Evolutionary conservation across 2,888 invertebrate species (phyloP).

Genomic region (Drosophila acutilabella): DNA sequence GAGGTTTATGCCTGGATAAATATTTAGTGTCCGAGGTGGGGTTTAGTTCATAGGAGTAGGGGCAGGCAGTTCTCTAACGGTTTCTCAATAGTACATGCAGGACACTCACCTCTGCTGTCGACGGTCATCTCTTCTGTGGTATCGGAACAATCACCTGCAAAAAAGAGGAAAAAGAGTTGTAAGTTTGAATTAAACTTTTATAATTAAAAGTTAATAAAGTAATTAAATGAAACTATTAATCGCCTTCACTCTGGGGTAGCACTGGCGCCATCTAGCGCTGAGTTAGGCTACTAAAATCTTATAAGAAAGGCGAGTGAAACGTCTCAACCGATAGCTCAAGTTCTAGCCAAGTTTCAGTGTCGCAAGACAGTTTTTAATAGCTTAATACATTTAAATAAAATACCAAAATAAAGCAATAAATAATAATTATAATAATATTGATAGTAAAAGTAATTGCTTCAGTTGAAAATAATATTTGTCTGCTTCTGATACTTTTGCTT

Average conservation of each 20-base stretch:
- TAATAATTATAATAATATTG: too few relatives aligned
- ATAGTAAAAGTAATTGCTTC: background rate
- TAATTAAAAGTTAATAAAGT: background rate
- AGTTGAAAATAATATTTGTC: background rate
- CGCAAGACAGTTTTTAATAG: too few relatives aligned
- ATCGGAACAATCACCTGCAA: constrained; percentile 85
- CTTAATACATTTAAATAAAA: too few relatives aligned
- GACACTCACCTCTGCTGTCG: constrained; percentile 84
- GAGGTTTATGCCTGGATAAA: constrained; percentile 11
- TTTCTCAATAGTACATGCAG: background rate
- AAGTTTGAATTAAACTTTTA: background rate
- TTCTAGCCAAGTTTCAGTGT: too few relatives aligned
- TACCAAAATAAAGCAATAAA: too few relatives aligned
- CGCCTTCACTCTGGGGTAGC: too few relatives aligned
- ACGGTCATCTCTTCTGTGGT: constrained; percentile 85
- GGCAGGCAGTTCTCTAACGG: background rate
- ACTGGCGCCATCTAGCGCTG: too few relatives aligned
- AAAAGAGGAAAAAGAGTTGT: constrained; percentile 31
- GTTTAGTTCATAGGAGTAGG: background rate
- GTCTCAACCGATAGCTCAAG: too few relatives aligned
- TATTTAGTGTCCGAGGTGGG: background rate
- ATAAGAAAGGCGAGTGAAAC: too few relatives aligned
- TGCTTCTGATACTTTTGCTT: background rate
- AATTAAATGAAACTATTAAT: background rate
- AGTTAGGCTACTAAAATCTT: too few relatives aligned